phyloP scores from a whole-genome alignment of 2,113 vertebrate genomes.

The Syngnathus typhle region DNA sequence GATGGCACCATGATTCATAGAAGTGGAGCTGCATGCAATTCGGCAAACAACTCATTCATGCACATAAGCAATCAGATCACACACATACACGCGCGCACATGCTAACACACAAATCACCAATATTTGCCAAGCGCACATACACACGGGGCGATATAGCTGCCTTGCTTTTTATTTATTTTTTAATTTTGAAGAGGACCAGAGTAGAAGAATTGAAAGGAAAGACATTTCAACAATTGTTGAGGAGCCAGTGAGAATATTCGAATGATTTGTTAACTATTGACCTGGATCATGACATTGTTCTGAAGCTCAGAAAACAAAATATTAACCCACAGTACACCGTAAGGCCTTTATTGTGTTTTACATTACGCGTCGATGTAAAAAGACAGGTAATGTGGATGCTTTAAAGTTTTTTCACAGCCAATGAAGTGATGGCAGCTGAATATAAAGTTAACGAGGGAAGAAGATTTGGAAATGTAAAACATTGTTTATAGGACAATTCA shows the following conservation, averaged over 20 bases:
- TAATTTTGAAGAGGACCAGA: neutral
- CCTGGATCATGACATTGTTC: neutral
- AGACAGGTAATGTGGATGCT: neutral
- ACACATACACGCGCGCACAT: conserved; percentile 1
- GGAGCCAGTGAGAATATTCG: too few relatives aligned
- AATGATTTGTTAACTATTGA: neutral
- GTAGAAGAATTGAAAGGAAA: neutral
- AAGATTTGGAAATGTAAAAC: conserved; percentile 1
- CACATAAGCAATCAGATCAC: conserved; percentile 50
- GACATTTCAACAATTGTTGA: neutral
- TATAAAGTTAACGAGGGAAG: neutral
- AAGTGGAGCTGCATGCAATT: conserved; percentile 38
- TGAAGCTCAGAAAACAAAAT: neutral
- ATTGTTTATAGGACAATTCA: neutral
- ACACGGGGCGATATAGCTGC: neutral
- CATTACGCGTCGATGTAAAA: neutral
- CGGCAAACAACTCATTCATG: conserved; percentile 53
- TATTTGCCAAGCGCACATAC: conserved; percentile 24
- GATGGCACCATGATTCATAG: conserved; percentile 53
- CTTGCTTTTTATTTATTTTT: too few relatives aligned
- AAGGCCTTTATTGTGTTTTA: neutral
- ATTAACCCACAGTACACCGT: neutral
- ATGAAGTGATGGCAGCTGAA: neutral
- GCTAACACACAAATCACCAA: neutral
- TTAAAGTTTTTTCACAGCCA: neutral